Conservation (phyloP, 2,113 vertebrate genomes). For the Pholis gunnellus region DNA sequence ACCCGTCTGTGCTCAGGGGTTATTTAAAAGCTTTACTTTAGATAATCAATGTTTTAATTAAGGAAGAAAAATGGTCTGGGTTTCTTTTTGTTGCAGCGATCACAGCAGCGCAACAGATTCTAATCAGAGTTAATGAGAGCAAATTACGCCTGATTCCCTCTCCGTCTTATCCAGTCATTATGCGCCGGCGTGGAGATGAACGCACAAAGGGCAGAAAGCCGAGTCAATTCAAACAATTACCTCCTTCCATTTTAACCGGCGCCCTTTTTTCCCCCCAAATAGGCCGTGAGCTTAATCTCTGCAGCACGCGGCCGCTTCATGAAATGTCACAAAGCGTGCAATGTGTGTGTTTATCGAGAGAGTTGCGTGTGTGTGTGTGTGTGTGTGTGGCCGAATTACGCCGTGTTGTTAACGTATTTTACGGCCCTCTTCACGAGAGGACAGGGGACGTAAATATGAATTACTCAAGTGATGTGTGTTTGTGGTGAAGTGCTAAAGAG, state of each 20-base stretch:
- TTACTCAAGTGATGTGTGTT: slow-evolving; percentile 17
- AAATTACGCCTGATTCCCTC: slow-evolving; percentile 43
- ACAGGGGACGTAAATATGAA: slow-evolving; percentile 46
- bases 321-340: slow-evolving; percentile 10
- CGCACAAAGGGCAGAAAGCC: background rate
- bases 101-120: slow-evolving; percentile 46
- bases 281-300: background rate
- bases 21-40: slow-evolving; percentile 53
- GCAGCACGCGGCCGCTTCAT: background rate
- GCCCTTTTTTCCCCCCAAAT: slow-evolving; percentile 3
- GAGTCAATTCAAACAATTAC: slow-evolving; percentile 35
- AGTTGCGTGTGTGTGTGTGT: background rate
- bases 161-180: slow-evolving; percentile 40
- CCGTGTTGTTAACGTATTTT: slow-evolving; percentile 36
- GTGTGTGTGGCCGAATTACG: slow-evolving; percentile 6
- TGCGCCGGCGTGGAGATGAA: slow-evolving; percentile 31
- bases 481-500: slow-evolving; percentile 17
- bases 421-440: slow-evolving; percentile 13
- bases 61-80: slow-evolving; percentile 27
- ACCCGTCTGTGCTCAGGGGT: background rate
- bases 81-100: slow-evolving; percentile 27
- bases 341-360: slow-evolving; percentile 13
- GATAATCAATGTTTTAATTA: slow-evolving; percentile 61
- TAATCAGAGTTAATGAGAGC: slow-evolving; percentile 61
- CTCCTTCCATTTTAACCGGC: slow-evolving; percentile 16